Base-by-base conservation (phyloP, 92 coral and sea anemone genomes). In the Desmophyllum pertusum region DNA sequence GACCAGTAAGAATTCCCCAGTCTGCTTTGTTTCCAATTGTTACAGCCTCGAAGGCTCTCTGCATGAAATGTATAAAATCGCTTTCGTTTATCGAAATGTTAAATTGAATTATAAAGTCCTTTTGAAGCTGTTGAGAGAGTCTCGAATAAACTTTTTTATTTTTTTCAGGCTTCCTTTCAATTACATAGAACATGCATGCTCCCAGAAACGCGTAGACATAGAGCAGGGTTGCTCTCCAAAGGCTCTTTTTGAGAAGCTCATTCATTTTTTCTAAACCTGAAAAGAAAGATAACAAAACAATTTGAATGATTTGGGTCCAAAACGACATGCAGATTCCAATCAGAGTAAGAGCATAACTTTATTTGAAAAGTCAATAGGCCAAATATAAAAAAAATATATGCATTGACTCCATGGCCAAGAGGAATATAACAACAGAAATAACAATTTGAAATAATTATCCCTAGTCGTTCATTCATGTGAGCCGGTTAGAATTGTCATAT, bases 1-100 rank as follows among this genome's bases (percentile, higher is more conserved):
- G 67, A 19, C 77, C 87, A 39, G 37, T 75, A 23, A 65, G 79
- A 40, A 87, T 45, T 11, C 76, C 53, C 90, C 90, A 87, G 72
- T 87, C 90, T 15, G 63, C 51, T 66, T 87, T 73, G 4, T 23
- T 74, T 39, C 70, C 50, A 5, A 36, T 45, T 31, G n/a, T 33
- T 0, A 53, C 45, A 23, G 63, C 86, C 35, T 66, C 51, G 11
- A 40, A 65, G 19, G 76, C 87, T n/a, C 14, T 79, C n/a, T 53
- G 40, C 41, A 81, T 85, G 15, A 87, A 87, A 15, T 68, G 51
- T 31, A 36, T 46, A 38, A 87, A 87, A 6, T 87, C 86, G 5
- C 76, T 80, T 5, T 76, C 37, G 75, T 74, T 87, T 40, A 75
- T 11, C 9, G 90, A 57, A 23, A 86, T n/a, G 43, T 79, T 86